A percentile compares a stretch with the other conserved stretches of the same genome.
phyloP scores from a whole-genome alignment of 2,888 invertebrate genomes.

The Microplitis deprimator region DNA sequence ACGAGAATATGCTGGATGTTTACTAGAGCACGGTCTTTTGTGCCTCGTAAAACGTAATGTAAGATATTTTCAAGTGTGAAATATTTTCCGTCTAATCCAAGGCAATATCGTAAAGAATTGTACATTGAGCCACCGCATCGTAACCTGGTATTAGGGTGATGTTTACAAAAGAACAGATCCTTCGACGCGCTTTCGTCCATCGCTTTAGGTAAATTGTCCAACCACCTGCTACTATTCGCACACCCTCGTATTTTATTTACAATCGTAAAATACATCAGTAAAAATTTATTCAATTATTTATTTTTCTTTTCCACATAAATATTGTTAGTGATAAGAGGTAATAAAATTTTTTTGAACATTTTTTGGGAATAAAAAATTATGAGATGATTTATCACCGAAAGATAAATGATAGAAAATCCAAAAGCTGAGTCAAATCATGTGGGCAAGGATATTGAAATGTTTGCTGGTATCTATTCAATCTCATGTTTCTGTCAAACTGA shows the following conservation, averaged over 20 bases:
- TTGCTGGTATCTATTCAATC: background rate
- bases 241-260: conserved; percentile 68
- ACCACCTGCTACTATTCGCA: conserved; percentile 64
- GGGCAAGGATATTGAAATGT: background rate
- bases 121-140: conserved; percentile 59
- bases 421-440: background rate
- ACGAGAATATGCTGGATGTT: conserved; percentile 49
- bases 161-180: conserved; percentile 67
- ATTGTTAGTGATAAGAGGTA: background rate
- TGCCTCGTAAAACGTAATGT: conserved; percentile 67
- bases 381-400: conserved; percentile 38
- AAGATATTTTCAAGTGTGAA: conserved; percentile 70
- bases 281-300: conserved; percentile 55
- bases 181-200: conserved; percentile 52
- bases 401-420: conserved; percentile 32
- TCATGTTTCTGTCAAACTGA: conserved; percentile 36
- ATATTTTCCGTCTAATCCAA: conserved; percentile 70
- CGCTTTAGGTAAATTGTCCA: conserved; percentile 56
- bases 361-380: conserved; percentile 3
- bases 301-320: conserved; percentile 14
- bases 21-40: background rate
- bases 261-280: conserved; percentile 71
- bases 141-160: conserved; percentile 70
- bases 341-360: conserved; percentile 2
- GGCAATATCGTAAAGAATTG: conserved; percentile 70